Evolutionary conservation across 2,888 invertebrate species (phyloP).

Genomic region (Cyrtodaria siliqua): DNA sequence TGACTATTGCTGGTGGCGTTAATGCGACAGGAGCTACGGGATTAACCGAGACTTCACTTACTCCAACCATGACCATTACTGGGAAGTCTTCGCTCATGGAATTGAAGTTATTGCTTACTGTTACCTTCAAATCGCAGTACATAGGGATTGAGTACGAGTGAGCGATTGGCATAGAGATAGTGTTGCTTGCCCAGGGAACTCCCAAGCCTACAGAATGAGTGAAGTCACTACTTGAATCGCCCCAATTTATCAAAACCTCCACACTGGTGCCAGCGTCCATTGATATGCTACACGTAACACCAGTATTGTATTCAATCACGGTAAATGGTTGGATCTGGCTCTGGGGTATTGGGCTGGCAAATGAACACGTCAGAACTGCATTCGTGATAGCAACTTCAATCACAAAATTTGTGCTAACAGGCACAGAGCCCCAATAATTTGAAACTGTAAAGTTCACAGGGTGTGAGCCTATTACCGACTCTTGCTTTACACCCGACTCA

Average conservation of each 20-base stretch:
- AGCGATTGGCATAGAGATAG: constrained; percentile 18
- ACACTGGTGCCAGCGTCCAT: constrained; percentile 35
- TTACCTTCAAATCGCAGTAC: constrained; percentile 54
- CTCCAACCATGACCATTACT: constrained; percentile 64
- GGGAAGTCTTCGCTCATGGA: constrained; percentile 15
- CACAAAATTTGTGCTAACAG: constrained; percentile 41
- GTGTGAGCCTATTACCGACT: constrained; percentile 26
- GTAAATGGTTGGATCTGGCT: constrained; percentile 37
- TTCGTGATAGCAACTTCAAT: constrained; percentile 63
- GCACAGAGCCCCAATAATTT: constrained; percentile 32
- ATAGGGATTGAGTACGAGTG: constrained; percentile 69
- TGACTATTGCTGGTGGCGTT: constrained; percentile 59
- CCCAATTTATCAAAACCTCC: constrained; percentile 40
- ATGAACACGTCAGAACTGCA: constrained; percentile 27
- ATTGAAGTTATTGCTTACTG: constrained; percentile 65
- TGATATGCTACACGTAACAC: constrained; percentile 37
- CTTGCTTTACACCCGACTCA: constrained; percentile 4
- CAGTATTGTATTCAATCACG: constrained; percentile 59
- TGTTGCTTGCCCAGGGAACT: constrained; percentile 37
- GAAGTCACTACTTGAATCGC: constrained; percentile 8
- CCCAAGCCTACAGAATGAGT: constrained; percentile 22
- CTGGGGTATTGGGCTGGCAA: constrained; percentile 5
- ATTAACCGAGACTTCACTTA: constrained; percentile 29
- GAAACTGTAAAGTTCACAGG: constrained; percentile 16
- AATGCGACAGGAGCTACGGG: constrained; percentile 56